Conservation (phyloP, 2,113 vertebrate species). For the Isichthys henryi region DNA sequence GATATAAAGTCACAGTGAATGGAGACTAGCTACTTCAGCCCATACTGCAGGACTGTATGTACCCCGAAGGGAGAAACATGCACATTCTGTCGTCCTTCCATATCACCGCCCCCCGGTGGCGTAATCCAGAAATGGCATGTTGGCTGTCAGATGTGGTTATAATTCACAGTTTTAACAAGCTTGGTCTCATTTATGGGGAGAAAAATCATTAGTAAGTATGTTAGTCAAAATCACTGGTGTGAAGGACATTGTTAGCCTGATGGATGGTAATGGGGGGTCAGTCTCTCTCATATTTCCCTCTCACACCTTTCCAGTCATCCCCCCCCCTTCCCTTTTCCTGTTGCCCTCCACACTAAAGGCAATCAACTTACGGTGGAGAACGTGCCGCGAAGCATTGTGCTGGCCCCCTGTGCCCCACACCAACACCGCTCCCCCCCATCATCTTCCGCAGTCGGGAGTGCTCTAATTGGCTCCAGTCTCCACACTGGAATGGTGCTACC, state of each 20-base stretch:
- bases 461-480: constrained; percentile 12
- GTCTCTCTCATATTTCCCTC: neutral
- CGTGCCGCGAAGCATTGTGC: neutral
- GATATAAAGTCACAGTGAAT: neutral
- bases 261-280: neutral
- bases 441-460: neutral
- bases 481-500: neutral
- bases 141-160: neutral
- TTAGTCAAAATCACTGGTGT: neutral
- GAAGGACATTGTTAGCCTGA: neutral
- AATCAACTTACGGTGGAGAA: constrained; percentile 15
- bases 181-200: neutral
- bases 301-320: neutral
- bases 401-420: neutral
- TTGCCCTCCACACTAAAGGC: neutral
- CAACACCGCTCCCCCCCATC: neutral
- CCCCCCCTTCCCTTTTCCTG: too few relatives aligned
- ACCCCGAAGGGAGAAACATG: neutral
- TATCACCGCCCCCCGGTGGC: neutral
- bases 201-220: neutral
- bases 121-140: neutral
- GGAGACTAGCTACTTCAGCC: neutral
- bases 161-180: neutral
- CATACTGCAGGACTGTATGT: neutral
- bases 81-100: neutral